Conservation (phyloP, 1,140 invertebrate genomes). For the Ceratina calcarata region DNA sequence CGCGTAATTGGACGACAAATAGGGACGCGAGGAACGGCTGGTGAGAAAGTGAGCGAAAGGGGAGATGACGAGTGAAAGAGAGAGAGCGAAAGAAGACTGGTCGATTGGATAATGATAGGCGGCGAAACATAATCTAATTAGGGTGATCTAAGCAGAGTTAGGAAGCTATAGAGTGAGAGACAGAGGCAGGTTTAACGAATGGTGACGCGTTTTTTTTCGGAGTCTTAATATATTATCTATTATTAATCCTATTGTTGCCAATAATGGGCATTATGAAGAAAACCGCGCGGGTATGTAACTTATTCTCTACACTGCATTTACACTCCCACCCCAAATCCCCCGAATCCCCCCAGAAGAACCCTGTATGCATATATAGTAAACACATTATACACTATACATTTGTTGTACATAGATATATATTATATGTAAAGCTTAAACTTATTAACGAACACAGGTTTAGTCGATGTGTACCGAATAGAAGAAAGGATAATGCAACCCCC, state of each 20-base stretch:
- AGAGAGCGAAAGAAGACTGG: background rate
- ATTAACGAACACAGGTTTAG: slow-evolving; percentile 61
- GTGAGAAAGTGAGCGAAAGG: slow-evolving; percentile 32
- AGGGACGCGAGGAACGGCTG: background rate
- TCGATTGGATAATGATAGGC: background rate
- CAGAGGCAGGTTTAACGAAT: slow-evolving; percentile 55
- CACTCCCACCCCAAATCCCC: slow-evolving; percentile 34
- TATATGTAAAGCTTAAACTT: slow-evolving; percentile 67
- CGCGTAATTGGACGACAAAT: slow-evolving; percentile 22
- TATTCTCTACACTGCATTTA: slow-evolving; percentile 73
- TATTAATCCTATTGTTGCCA: slow-evolving; percentile 79
- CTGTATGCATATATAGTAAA: slow-evolving; percentile 60
- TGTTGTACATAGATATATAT: slow-evolving; percentile 69
- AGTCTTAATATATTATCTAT: slow-evolving; percentile 78
- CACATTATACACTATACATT: slow-evolving; percentile 63
- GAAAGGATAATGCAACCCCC: slow-evolving; percentile 38
- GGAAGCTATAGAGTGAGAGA: slow-evolving; percentile 13
- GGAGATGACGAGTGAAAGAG: slow-evolving; percentile 22
- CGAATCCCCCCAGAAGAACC: slow-evolving; percentile 27
- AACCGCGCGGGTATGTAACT: slow-evolving; percentile 75
- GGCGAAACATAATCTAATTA: slow-evolving; percentile 17
- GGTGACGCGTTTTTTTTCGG: slow-evolving; percentile 28
- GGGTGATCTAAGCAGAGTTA: slow-evolving; percentile 5
- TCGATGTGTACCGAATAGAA: slow-evolving; percentile 52
- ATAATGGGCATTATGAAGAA: slow-evolving; percentile 79